Evolutionary conservation across 2,797 vertebrate species (phyloP).

Genomic region (Pristis pectinata): DNA sequence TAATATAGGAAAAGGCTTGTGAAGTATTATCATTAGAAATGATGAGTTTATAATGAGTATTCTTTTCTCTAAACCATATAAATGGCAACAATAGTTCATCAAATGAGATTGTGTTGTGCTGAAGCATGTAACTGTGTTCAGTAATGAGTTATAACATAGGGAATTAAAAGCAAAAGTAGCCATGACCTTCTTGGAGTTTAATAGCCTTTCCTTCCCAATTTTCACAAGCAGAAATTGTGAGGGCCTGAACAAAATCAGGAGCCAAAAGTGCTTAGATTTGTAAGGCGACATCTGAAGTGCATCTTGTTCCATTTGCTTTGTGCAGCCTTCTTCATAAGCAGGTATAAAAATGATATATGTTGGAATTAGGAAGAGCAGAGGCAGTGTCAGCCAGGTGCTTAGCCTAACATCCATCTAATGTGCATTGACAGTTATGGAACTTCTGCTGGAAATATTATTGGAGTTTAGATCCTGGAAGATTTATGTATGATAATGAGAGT

Average conservation of each 20-base stretch:
- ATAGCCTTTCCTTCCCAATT: not conserved
- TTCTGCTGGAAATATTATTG: conserved; percentile 3
- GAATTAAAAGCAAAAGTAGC: not conserved
- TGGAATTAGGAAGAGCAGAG: not conserved
- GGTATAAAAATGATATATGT: not conserved
- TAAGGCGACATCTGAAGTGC: not conserved
- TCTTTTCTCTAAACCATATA: too few relatives aligned
- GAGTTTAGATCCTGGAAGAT: not conserved
- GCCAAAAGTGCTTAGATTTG: not conserved
- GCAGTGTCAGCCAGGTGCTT: not conserved
- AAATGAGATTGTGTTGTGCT: too few relatives aligned
- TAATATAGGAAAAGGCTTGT: not conserved
- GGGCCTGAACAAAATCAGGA: not conserved
- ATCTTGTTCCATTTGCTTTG: not conserved
- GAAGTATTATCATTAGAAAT: not conserved
- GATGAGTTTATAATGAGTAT: not conserved
- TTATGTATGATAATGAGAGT: not conserved
- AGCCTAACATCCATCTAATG: not conserved
- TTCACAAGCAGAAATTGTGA: not conserved
- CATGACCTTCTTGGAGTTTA: not conserved
- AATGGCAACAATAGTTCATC: too few relatives aligned
- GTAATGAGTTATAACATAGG: not conserved
- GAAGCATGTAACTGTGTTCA: not conserved
- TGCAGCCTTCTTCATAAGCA: not conserved
- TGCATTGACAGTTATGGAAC: not conserved